Evolutionary conservation across 2,113 vertebrate species (phyloP).

Genomic region (Dromiciops gliroides): DNA sequence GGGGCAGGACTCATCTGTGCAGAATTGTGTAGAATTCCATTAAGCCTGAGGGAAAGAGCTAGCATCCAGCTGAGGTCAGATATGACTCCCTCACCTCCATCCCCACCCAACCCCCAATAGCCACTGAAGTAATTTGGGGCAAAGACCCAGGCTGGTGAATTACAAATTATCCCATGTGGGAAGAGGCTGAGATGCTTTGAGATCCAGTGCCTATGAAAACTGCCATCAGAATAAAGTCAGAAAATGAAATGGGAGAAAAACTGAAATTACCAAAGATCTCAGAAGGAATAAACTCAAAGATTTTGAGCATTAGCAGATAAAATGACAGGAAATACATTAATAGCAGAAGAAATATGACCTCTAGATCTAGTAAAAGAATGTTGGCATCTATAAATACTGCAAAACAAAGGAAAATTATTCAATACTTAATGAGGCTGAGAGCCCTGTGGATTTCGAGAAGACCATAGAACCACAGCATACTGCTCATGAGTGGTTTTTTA

Average conservation of each 20-base stretch:
- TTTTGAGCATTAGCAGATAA: not conserved
- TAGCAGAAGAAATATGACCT: not conserved
- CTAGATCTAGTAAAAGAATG: not conserved
- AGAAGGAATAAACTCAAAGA: not conserved
- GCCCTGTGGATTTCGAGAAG: not conserved
- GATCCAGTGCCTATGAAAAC: not conserved
- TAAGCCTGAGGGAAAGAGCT: not conserved
- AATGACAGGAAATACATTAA: not conserved
- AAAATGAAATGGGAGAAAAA: not conserved
- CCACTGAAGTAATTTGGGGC: not conserved
- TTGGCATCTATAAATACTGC: not conserved
- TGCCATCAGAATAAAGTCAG: not conserved
- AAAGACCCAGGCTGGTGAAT: not conserved
- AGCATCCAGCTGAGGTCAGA: not conserved
- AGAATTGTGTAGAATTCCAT: not conserved
- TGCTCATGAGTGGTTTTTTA: not conserved
- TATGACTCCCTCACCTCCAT: not conserved
- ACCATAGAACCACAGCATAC: not conserved
- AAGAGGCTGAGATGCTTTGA: not conserved
- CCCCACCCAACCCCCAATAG: not conserved
- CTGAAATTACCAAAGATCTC: not conserved
- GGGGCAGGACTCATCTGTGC: not conserved
- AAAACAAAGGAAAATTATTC: not conserved
- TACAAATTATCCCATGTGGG: not conserved
- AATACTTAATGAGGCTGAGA: not conserved